Percentiles rank a stretch among this genome's conserved stretches.
phyloP scores from a whole-genome alignment of 2,113 vertebrate species.

The Datnioides undecimradiatus region DNA sequence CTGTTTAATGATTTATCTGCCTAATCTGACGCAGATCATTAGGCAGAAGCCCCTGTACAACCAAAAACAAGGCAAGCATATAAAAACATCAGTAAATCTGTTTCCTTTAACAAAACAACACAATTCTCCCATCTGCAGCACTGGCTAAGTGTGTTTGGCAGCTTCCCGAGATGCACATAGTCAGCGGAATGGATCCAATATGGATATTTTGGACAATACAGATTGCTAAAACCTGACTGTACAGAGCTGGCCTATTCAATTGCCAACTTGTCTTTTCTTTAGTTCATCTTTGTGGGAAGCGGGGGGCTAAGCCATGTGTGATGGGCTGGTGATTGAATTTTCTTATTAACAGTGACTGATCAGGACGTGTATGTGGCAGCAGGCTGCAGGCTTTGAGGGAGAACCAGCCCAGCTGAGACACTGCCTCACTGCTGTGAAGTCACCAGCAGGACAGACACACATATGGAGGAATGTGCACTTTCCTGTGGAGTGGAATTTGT shows the following conservation, averaged over 20 bases:
- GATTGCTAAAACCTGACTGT: slow-evolving; percentile 8
- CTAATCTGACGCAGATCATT: slow-evolving; percentile 78
- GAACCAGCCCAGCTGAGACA: slow-evolving; percentile 68
- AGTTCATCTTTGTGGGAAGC: slow-evolving; percentile 6
- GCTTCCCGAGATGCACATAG: slow-evolving; percentile 1
- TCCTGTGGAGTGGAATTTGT: slow-evolving; percentile 34
- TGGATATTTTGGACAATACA: slow-evolving; percentile 13
- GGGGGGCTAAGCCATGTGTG: slow-evolving; percentile 33
- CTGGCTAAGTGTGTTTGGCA: slow-evolving; percentile 37
- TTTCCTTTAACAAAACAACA: slow-evolving; percentile 32
- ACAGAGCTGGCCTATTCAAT: background rate
- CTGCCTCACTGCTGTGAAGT: slow-evolving; percentile 46
- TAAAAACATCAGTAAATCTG: slow-evolving; percentile 51
- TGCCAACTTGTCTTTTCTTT: slow-evolving; percentile 11
- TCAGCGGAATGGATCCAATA: background rate
- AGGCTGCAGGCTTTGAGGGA: slow-evolving; percentile 59
- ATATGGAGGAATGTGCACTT: slow-evolving; percentile 52
- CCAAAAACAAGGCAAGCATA: slow-evolving; percentile 63
- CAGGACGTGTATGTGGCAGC: slow-evolving; percentile 62
- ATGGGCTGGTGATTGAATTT: slow-evolving; percentile 68
- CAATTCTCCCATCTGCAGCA: slow-evolving; percentile 13
- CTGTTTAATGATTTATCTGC: slow-evolving; percentile 77
- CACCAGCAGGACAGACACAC: slow-evolving; percentile 54
- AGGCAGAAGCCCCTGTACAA: slow-evolving; percentile 56
- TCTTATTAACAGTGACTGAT: slow-evolving; percentile 70